Conservation (phyloP, 1,140 invertebrate species). For the Drosophila hydei region DNA sequence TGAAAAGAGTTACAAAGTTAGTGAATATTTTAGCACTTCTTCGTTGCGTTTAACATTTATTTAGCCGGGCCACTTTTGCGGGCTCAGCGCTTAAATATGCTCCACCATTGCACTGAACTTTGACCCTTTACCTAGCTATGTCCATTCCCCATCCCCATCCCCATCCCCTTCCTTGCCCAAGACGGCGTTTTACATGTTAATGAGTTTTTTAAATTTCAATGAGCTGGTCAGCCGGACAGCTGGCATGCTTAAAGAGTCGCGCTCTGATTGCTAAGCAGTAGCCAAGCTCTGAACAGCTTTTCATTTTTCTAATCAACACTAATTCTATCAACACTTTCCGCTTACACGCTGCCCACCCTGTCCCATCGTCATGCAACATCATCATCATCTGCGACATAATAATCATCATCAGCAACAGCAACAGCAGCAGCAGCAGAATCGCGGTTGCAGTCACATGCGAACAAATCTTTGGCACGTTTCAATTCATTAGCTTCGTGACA, state of each 20-base stretch:
- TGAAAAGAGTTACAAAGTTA: slow-evolving; percentile 83
- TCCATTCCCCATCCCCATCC: not conserved
- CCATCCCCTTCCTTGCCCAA: not conserved
- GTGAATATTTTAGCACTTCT: slow-evolving; percentile 83
- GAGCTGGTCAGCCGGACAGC: slow-evolving; percentile 9
- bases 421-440: slow-evolving; percentile 22
- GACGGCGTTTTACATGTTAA: slow-evolving; percentile 49
- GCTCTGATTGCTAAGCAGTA: not conserved
- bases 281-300: slow-evolving; percentile 2
- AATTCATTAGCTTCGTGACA: slow-evolving; percentile 81
- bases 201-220: slow-evolving; percentile 50
- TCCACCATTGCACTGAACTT: not conserved
- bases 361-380: slow-evolving; percentile 13
- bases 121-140: not conserved
- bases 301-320: slow-evolving; percentile 24
- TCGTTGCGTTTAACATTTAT: slow-evolving; percentile 79
- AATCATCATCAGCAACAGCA: slow-evolving; percentile 18
- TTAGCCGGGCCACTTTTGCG: slow-evolving; percentile 60
- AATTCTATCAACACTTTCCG: slow-evolving; percentile 27
- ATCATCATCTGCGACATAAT: slow-evolving; percentile 30
- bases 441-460: slow-evolving; percentile 40
- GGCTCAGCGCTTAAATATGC: slow-evolving; percentile 23
- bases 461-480: slow-evolving; percentile 76
- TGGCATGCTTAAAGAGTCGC: not conserved
- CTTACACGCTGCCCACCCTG: not conserved